These are phyloP conservation scores for Plectrocnemia conspersa DNA, from an alignment of 1,140 invertebrate species.

Conservation along the genomic window DNA sequence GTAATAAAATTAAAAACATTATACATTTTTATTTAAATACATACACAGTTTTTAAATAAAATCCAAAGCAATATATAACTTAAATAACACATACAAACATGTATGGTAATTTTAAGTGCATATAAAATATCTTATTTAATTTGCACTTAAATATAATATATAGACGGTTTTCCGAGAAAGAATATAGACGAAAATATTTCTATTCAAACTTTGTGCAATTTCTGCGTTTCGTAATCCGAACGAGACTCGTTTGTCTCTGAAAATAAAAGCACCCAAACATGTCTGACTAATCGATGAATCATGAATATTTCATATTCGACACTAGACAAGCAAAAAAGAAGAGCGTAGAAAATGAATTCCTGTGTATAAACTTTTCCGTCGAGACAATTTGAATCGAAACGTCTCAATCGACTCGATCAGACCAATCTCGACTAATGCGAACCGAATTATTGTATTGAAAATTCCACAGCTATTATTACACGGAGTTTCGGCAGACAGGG, in stretches of 20 bases:
- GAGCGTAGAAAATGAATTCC: too few species aligned
- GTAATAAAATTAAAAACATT: too few species aligned
- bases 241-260: too few species aligned
- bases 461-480: conserved; percentile 10
- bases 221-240: conserved; percentile 31
- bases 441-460: conserved; percentile 18
- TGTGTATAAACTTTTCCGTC: too few species aligned
- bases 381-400: too few species aligned
- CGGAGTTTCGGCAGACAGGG: neutral
- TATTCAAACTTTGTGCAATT: conserved; percentile 29
- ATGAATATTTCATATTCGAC: neutral
- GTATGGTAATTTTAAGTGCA: too few species aligned
- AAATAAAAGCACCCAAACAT: neutral
- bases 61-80: too few species aligned
- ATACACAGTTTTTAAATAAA: too few species aligned
- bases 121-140: too few species aligned
- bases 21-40: too few species aligned
- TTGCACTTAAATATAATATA: too few species aligned
- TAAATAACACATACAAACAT: too few species aligned
- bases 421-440: conserved; percentile 10
- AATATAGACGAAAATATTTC: conserved; percentile 24
- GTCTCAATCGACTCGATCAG: conserved; percentile 7
- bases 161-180: conserved; percentile 30
- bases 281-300: conserved; percentile 4
- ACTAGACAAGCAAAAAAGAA: neutral